Percentiles rank a stretch among this genome's conserved stretches.
Conservation (phyloP, 2,888 invertebrate genomes). For the Agriopis leucophaearia region DNA sequence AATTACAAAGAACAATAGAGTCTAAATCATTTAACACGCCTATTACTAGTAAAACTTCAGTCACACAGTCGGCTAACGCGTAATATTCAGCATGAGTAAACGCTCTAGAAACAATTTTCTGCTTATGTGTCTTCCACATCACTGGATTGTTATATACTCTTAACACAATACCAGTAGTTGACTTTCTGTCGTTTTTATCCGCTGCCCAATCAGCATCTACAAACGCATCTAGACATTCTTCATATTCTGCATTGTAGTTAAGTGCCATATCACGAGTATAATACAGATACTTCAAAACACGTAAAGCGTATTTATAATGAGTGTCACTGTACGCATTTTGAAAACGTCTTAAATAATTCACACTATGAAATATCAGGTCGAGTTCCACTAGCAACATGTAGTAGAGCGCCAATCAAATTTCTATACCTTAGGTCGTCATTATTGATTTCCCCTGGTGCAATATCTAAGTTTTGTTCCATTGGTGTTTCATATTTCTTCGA, state of each 20-base stretch:
- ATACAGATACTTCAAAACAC: background rate
- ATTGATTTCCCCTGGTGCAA: constrained; percentile 42
- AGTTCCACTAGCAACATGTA: constrained; percentile 58
- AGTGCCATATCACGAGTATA: constrained; percentile 1
- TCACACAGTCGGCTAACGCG: background rate
- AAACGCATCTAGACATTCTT: background rate
- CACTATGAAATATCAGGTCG: constrained; percentile 57
- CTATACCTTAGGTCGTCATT: constrained; percentile 47
- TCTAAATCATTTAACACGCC: background rate
- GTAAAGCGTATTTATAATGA: background rate
- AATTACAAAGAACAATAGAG: background rate
- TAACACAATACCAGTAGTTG: background rate
- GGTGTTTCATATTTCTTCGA: constrained; percentile 50
- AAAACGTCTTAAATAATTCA: constrained; percentile 24
- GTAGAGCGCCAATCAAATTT: constrained; percentile 52
- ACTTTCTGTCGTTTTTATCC: background rate
- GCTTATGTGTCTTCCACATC: background rate
- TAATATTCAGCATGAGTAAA: background rate
- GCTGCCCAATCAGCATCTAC: background rate
- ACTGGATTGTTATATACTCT: background rate
- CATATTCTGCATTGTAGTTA: background rate
- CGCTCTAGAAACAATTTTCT: background rate
- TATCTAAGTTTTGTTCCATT: constrained; percentile 36
- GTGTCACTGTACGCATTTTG: background rate
- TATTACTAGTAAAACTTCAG: background rate